Evolutionary conservation across 2,888 invertebrate species (phyloP), one percentile per base, ranked within the genome.

Genomic region (Molanna angustata): DNA sequence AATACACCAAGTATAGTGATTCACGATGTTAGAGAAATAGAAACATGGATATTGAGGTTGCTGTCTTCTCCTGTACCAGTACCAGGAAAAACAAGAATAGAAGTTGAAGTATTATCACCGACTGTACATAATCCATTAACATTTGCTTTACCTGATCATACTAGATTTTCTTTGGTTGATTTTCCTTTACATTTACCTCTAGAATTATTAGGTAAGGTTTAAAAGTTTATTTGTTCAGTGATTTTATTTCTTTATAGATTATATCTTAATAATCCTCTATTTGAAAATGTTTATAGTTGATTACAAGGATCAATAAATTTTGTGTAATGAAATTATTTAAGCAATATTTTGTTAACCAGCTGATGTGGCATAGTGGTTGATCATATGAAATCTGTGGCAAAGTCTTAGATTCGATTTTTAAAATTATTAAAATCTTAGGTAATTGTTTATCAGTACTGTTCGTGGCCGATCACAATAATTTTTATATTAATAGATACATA

Each of bases 21-120:
- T 62, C 96, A 96, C 70, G 97, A 98, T 72, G 94, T 99, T 33
- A 85, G 91, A 62, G 97, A 98, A 76, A 94, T 99, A 60, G 99
- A 99, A 75, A 98, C 96, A 4, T 99, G 99, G 98, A 97, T 99
- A 63, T 77, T 99, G 55, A 84, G 96, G 56, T 78, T 99, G 33
- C 80, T 99, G 39, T 97, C 96, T 61, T 92, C 98, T 51, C 99
- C 99, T 2, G 98, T 99, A 46, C 97, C 98, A 3, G 94, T 99
- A 54, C 99, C 99, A 27, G 94, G 94, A 51, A 95, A 94, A 74
- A 99, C 99, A 9, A 84, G 91, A 68, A 72, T 82, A 43, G 82
- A 83, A 68, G 73, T 83, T 51, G 92, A 94, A 74, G 87, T 98
- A 58, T 75, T 98, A 63, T 94, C 95, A 33, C 85, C 87, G 9